These are phyloP conservation scores for Bradysia coprophila DNA, from an alignment of 1,140 invertebrate species.

Conservation along the genomic window DNA sequence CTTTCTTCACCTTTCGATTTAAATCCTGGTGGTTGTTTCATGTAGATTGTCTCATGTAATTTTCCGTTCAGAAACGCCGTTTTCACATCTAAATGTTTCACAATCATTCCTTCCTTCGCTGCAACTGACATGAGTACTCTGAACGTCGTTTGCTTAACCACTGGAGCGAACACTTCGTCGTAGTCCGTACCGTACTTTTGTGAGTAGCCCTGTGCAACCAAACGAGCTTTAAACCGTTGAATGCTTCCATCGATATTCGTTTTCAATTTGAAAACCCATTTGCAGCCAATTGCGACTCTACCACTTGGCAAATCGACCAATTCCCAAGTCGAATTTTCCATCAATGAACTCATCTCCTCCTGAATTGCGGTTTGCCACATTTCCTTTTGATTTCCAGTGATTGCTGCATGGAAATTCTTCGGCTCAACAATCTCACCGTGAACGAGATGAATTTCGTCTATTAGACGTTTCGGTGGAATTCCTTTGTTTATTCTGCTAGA, in stretches of 20 bases:
- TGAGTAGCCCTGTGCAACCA: slow-evolving; percentile 19
- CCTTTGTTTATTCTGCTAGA: background rate
- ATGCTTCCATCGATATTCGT: slow-evolving; percentile 6
- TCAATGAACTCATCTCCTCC: slow-evolving; percentile 5
- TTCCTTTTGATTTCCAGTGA: too few species aligned
- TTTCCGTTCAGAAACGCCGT: slow-evolving; percentile 21
- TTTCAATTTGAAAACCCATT: slow-evolving; percentile 12
- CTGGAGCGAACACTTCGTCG: slow-evolving; percentile 1
- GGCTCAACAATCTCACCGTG: background rate
- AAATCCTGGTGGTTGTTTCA: slow-evolving; percentile 18
- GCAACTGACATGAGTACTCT: slow-evolving; percentile 8
- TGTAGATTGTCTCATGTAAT: slow-evolving; percentile 20
- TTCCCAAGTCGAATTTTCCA: slow-evolving; percentile 7
- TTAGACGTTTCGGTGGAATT: background rate
- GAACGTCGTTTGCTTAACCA: slow-evolving; percentile 7
- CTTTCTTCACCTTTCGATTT: slow-evolving; percentile 8
- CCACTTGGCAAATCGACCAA: slow-evolving; percentile 6
- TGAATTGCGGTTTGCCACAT: slow-evolving; percentile 6
- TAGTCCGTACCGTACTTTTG: slow-evolving; percentile 2
- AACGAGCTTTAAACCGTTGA: slow-evolving; percentile 6
- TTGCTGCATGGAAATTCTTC: background rate
- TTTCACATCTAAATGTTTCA: slow-evolving; percentile 11
- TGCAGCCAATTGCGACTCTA: slow-evolving; percentile 8
- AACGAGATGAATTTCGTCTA: background rate
- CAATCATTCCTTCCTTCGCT: slow-evolving; percentile 2